A percentile compares a stretch with the other conserved stretches of the same genome.
Evolutionary conservation across 2,113 vertebrate genomes (phyloP).

Genomic region (Phodopus roborovskii): DNA sequence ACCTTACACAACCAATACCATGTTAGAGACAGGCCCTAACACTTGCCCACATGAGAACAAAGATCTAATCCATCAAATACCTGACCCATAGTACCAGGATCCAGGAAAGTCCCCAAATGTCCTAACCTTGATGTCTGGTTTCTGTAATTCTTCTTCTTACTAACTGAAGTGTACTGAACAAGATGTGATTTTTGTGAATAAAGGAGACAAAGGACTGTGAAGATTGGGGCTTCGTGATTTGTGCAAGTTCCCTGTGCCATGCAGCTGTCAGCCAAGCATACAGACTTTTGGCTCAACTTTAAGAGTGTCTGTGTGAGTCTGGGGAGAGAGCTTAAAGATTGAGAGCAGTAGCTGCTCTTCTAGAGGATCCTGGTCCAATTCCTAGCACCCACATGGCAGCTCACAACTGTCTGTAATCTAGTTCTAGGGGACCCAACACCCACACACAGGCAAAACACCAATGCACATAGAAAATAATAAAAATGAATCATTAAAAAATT

Average conservation of each 20-base stretch:
- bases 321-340: no score
- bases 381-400: no score
- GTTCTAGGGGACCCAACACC: no score
- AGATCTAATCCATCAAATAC: background rate
- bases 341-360: no score
- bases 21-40: background rate
- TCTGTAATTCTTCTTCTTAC: background rate
- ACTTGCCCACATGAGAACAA: background rate
- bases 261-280: no score
- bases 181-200: background rate
- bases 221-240: background rate
- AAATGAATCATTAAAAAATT: no score
- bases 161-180: background rate
- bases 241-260: background rate
- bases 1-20: background rate
- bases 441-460: no score
- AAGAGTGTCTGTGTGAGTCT: background rate
- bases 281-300: background rate
- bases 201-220: background rate
- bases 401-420: no score
- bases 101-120: background rate
- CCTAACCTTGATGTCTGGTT: background rate
- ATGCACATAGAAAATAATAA: no score
- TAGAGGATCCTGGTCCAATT: no score
- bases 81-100: background rate